phyloP scores from a whole-genome alignment of 2,113 vertebrate genomes.

The Zonotrichia leucophrys region DNA sequence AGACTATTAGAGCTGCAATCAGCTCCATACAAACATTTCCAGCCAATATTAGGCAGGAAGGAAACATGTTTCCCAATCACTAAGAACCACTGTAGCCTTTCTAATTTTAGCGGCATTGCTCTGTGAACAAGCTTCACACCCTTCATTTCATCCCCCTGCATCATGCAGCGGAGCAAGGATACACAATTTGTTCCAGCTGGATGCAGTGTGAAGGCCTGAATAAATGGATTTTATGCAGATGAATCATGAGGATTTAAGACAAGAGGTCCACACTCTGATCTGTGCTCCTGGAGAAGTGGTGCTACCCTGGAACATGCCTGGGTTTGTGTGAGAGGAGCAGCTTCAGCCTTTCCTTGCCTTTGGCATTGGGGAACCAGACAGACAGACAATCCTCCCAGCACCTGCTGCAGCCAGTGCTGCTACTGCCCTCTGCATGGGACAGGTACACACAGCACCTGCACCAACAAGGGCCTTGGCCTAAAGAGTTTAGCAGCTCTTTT shows the following conservation, averaged over 20 bases:
- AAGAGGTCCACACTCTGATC: not conserved
- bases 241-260: not conserved
- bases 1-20: not conserved
- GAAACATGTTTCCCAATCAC: not conserved
- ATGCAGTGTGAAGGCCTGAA: not conserved
- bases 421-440: not conserved
- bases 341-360: not conserved
- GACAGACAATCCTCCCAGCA: not conserved
- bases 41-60: not conserved
- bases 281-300: fast-evolving
- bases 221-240: conserved; percentile 7
- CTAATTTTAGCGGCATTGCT: conserved; percentile 8
- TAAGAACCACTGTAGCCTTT: not conserved
- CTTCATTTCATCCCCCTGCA: not conserved
- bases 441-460: not conserved
- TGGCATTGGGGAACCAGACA: not conserved
- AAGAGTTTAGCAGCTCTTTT: no score
- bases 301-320: fast-evolving
- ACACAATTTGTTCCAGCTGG: not conserved
- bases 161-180: not conserved
- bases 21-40: conserved; percentile 5
- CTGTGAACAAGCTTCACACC: not conserved
- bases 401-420: not conserved
- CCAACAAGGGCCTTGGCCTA: no score
- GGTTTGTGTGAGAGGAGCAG: fast-evolving